Evolutionary conservation across 2,888 invertebrate genomes (phyloP), one percentile per base, ranked within the genome.

Genomic region (Papilio protenor): DNA sequence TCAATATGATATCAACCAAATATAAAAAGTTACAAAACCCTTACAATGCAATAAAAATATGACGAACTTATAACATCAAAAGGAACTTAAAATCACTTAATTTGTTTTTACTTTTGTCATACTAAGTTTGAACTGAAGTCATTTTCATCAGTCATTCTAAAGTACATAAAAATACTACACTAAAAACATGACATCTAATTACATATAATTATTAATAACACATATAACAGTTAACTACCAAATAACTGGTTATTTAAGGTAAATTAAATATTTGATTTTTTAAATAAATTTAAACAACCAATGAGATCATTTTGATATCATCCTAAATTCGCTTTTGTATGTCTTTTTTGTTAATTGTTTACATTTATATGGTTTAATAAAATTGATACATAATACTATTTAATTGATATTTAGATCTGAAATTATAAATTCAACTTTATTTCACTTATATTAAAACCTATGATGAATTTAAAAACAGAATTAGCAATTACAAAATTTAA

Each of bases 11-110:
- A 59, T 3, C 11, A 59, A 23, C 23, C 12, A 59, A 21, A 59
- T 59, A 23, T 59, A 59, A 23, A 59, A 59, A 23, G 6, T 6
- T 57, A n/a, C 57, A 57, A 23, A 23, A 59, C 3, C 61, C 23
- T 27, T 12, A 61, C 4, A 8, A 6, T 49, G 49, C 6, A n/a
- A 18, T 61, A 61, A 61, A 21, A 27, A 57, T 21, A 57, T 21
- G 3, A 23, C n/a, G 11, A 59, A 21, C n/a, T 12, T 57, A 57
- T n/a, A 55, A 55, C 14, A 57, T 23, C 57, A n/a, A 57, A 23
- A 57, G 57, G 57, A 57, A 57, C 57, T 21, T 59, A 21, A 27
- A 61, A 61, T 61, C 61, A 61, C 61, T 27, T 27, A 27, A 61
- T 23, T 59, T 23, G 23, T 57, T 18, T 57, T 21, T 21, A 59